Evolutionary conservation across 1,140 invertebrate species (phyloP), one percentile per base, ranked within the genome.

Genomic region (Heliconius melpomene): DNA sequence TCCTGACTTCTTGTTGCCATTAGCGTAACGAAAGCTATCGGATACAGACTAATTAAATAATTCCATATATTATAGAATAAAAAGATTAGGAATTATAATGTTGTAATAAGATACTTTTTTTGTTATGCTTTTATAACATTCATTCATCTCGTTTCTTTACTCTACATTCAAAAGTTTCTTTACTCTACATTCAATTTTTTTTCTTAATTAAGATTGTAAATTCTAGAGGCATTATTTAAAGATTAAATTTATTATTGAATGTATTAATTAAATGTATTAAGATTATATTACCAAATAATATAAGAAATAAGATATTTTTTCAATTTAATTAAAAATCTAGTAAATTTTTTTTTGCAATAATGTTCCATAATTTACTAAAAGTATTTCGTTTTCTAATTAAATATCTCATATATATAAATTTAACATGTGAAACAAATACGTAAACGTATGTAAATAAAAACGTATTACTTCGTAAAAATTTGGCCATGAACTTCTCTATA

Each of bases 401-500:
- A 11, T 40, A 40, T 40, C 11, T 11, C 11, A 13, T 40, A 40
- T 13, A 57, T 23, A 57, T 57, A 57, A 23, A 23, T n/a, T 57
- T 57, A 9, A 57, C 9, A 23, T 57, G 9, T 57, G 18, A 57
- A n/a, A n/a, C 54, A n/a, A 23, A 23, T 13, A 3, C 13, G 23
- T 66, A 26, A 32, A 32, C 32, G 32, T 66, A 66, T 32, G 32
- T 32, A 32, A 66, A 66, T 66, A 66, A 66, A 66, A 66, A 8
- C 23, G n/a, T 66, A 66, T 26, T 66, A 11, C 20, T 26, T 66
- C 11, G 11, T 66, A 66, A 57, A 50, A 2, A 72, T 84, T 75
- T 84, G 88, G 81, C 89, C 91, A 82, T 93, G 90, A 93, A 91
- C 91, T 91, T 89, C 84, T 82, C 75, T 75, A 82, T 85, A 86